Percentiles rank a stretch among this genome's conserved stretches.
Evolutionary conservation across 2,113 vertebrate species (phyloP).

Genomic region (Passer montanus): DNA sequence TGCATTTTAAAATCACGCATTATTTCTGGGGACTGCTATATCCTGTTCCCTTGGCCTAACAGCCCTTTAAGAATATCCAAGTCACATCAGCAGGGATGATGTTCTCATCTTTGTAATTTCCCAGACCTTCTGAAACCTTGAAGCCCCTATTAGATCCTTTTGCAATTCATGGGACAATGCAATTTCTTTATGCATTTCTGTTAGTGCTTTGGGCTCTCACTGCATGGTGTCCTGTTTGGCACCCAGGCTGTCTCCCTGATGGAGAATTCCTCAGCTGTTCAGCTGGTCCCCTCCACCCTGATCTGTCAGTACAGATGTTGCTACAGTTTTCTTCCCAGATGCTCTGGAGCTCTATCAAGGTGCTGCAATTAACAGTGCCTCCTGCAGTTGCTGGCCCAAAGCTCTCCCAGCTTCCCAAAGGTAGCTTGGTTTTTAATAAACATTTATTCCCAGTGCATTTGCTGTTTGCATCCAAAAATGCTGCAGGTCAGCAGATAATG

Average conservation of each 20-base stretch:
- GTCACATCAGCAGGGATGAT: background rate
- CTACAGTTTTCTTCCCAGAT: background rate
- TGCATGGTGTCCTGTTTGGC: background rate
- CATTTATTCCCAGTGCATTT: conserved; percentile 28
- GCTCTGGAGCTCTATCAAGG: background rate
- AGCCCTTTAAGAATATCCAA: background rate
- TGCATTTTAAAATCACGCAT: background rate
- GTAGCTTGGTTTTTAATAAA: background rate
- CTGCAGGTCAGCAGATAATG: background rate
- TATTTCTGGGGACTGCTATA: background rate
- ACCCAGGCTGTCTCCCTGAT: background rate
- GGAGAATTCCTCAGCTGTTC: background rate
- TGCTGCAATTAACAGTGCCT: conserved; percentile 5
- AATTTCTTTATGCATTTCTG: background rate
- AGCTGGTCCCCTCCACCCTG: background rate
- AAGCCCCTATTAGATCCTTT: background rate
- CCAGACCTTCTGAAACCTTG: background rate
- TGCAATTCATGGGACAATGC: background rate
- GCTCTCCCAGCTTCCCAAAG: background rate
- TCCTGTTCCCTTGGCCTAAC: background rate
- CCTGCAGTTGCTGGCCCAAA: background rate
- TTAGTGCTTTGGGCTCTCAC: background rate
- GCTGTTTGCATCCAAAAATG: conserved; percentile 8
- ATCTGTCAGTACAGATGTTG: background rate
- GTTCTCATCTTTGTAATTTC: background rate